Conservation (phyloP, 2,797 vertebrate genomes). For the Alca torda region DNA sequence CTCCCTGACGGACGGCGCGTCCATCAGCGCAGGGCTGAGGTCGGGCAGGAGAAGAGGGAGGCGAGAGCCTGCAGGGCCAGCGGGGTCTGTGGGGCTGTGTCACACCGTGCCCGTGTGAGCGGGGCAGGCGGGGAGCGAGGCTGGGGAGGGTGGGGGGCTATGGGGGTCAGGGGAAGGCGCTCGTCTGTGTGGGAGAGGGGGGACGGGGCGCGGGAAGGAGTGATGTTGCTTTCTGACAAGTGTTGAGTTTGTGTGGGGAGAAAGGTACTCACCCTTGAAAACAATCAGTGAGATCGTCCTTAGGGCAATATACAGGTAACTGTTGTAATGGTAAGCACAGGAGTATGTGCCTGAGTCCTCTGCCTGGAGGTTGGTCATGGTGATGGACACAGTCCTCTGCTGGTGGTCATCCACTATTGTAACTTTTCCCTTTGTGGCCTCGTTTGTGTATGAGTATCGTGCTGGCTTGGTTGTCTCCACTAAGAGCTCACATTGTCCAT, state of each 20-base stretch:
- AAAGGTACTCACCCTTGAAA: conserved; percentile 29
- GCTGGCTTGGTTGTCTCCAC: rapidly evolving
- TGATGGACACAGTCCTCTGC: rapidly evolving
- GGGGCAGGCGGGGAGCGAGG: not conserved
- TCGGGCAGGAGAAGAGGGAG: too few species aligned
- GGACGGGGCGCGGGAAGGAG: rapidly evolving
- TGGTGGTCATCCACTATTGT: rapidly evolving
- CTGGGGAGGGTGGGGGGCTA: not conserved
- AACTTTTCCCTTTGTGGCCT: rapidly evolving
- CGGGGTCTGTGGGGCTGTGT: too few species aligned
- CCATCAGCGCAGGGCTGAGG: not conserved
- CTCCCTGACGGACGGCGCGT: too few species aligned
- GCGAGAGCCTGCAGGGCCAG: too few species aligned
- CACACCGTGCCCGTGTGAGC: not conserved
- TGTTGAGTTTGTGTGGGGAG: not conserved
- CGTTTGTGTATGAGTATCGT: rapidly evolving
- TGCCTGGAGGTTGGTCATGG: not conserved
- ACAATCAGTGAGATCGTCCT: not conserved
- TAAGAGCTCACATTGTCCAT: rapidly evolving
- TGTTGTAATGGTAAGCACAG: rapidly evolving
- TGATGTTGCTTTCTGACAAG: not conserved
- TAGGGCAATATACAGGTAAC: rapidly evolving
- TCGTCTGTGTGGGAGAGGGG: too few species aligned
- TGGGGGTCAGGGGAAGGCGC: not conserved
- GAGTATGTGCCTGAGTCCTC: not conserved